Evolutionary conservation across 1,140 invertebrate genomes (phyloP).

Genomic region (Drosophila trapezifrons): DNA sequence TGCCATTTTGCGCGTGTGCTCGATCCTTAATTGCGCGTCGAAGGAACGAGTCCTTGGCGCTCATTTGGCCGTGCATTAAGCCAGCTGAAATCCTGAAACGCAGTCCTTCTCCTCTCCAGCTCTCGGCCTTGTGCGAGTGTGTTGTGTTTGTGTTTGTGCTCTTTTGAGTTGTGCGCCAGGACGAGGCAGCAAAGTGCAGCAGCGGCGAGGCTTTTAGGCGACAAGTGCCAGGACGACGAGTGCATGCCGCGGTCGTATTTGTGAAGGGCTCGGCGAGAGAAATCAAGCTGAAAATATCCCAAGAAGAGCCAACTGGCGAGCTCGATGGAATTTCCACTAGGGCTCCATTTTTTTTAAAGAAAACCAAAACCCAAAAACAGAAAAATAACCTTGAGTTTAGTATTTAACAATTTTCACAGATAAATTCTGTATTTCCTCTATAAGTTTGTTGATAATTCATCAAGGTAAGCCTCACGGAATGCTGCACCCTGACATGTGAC

Average conservation of each 20-base stretch:
- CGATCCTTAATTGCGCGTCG: slow-evolving; percentile 51
- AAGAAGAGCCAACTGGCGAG: neutral
- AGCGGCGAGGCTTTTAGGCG: slow-evolving; percentile 43
- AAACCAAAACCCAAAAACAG: no score
- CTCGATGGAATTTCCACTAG: no score
- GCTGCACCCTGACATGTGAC: no score
- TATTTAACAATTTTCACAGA: no score
- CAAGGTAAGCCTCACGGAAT: no score
- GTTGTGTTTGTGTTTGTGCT: slow-evolving; percentile 42
- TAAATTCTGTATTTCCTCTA: no score
- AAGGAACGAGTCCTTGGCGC: slow-evolving; percentile 71
- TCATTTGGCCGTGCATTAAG: slow-evolving; percentile 68
- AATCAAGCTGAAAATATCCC: neutral
- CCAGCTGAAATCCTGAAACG: slow-evolving; percentile 10
- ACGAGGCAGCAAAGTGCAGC: slow-evolving; percentile 37
- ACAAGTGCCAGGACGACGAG: slow-evolving; percentile 39
- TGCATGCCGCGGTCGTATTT: neutral
- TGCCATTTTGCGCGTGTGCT: slow-evolving; percentile 31
- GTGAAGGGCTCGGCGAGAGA: neutral
- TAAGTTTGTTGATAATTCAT: no score
- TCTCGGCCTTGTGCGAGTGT: slow-evolving; percentile 10
- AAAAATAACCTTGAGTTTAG: no score
- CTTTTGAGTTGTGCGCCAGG: slow-evolving; percentile 25
- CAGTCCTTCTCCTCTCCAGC: neutral
- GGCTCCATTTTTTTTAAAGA: no score